Base-by-base conservation (phyloP, 1,140 invertebrate genomes). In the Carcinoscorpius rotundicauda region DNA sequence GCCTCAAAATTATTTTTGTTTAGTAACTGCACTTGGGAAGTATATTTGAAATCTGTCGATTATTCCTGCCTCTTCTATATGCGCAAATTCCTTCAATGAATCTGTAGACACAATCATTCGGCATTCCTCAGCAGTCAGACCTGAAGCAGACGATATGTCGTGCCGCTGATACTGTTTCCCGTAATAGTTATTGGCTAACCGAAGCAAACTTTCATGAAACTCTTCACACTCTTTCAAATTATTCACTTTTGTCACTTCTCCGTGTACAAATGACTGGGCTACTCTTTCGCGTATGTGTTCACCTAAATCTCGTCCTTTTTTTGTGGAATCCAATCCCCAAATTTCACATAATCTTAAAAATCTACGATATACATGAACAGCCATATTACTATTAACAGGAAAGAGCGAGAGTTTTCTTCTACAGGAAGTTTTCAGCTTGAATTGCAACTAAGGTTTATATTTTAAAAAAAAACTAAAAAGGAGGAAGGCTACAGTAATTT, bases 231-330 rank as follows among this genome's bases (percentile, higher is more conserved):
- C 71, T 65, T 82, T 78, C 58, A 69, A 4, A 51, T 80, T 72
- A 73, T 86, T 79, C 9, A 74, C 64, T 65, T 78, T 76, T 59
- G 79, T 72, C 68, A 78, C 76, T 66, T 83, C 81, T 56, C 82
- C 82, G 64, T 81, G 78, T 59, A 82, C 78, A 73, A 89, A 89
- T 3, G 83, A 79, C 68, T 76, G 70, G 71, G 84, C 84, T 1
- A 92, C 73, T 76, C 84, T 81, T 52, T 86, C 79, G 69, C 88
- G 81, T 66, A 93, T 83, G 72, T 84, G 81, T 72, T 86, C 82
- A 63, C 85, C 86, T 58, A 91, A 77, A 78, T 92, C 89, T 72
- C 89, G 90, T 73, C 84, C 84, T 49, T 77, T 75, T 81, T 90
- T 91, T 9, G 79, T 78, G 70, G 78, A 76, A 76, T 91, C 88